Conservation (phyloP, 2,888 invertebrate genomes). For the Lacanobia wlatinum region DNA sequence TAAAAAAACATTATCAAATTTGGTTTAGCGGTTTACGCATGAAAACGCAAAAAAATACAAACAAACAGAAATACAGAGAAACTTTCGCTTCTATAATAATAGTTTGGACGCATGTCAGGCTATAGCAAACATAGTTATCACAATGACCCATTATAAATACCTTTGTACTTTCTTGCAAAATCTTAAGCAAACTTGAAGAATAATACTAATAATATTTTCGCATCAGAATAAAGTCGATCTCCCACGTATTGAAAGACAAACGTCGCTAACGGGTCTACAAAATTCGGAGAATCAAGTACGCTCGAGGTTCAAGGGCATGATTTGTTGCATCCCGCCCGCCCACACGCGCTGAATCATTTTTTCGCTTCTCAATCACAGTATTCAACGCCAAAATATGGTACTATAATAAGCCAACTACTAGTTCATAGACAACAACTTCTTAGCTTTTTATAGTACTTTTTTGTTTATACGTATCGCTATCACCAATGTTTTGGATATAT, state of each 20-base stretch:
- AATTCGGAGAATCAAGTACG: conserved; percentile 64
- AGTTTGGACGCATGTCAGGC: too few species aligned
- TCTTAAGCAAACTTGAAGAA: conserved; percentile 4
- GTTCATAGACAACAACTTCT: conserved; percentile 32
- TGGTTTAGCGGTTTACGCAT: too few species aligned
- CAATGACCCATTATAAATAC: too few species aligned
- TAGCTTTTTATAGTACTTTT: conserved; percentile 17
- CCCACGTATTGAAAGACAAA: conserved; percentile 73
- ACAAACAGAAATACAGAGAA: too few species aligned
- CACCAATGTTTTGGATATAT: not conserved
- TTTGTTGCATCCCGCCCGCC: conserved; percentile 86
- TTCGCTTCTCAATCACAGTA: conserved; percentile 78
- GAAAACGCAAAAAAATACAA: too few species aligned
- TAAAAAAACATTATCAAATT: too few species aligned
- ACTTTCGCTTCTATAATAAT: too few species aligned
- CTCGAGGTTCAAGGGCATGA: conserved; percentile 83
- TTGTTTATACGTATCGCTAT: not conserved
- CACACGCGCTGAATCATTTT: conserved; percentile 83
- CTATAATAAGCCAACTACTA: conserved; percentile 44
- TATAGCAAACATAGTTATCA: too few species aligned
- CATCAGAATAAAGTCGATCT: conserved; percentile 63
- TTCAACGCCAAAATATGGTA: conserved; percentile 77
- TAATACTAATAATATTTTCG: not conserved
- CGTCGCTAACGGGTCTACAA: conserved; percentile 69
- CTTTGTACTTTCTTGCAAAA: conserved; percentile 7